phyloP scores from a whole-genome alignment of 1,140 invertebrate species.

The Delia radicum region DNA sequence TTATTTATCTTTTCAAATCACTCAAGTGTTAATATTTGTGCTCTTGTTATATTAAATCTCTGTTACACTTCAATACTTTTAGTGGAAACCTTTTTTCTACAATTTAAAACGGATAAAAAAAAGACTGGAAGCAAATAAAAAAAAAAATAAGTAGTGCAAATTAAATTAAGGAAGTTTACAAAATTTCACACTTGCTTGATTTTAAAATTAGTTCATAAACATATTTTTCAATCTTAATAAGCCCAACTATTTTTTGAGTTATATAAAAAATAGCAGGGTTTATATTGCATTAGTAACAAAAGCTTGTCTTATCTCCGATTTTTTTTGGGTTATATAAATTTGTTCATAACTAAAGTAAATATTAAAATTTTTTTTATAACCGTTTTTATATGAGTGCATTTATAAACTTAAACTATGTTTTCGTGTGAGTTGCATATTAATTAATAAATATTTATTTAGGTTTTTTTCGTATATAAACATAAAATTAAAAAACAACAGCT shows the following conservation, averaged over 20 bases:
- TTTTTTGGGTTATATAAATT: neutral
- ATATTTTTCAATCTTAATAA: neutral
- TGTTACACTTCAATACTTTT: neutral
- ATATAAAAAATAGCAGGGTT: neutral
- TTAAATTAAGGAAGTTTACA: neutral
- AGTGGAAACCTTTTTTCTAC: neutral
- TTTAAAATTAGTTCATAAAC: neutral
- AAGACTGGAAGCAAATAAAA: neutral
- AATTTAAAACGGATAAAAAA: neutral
- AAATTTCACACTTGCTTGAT: neutral
- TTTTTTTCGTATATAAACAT: neutral
- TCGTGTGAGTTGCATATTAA: neutral
- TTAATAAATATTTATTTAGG: conserved; percentile 7
- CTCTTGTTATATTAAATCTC: neutral
- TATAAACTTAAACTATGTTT: neutral
- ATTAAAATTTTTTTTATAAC: neutral
- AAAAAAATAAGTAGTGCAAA: neutral
- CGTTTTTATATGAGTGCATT: neutral
- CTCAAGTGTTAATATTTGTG: neutral
- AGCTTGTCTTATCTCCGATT: too few relatives aligned
- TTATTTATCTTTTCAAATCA: neutral
- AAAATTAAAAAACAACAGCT: neutral
- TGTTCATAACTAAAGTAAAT: neutral
- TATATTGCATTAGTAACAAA: neutral
- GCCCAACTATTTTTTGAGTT: neutral